Base-by-base conservation (phyloP, 1,140 invertebrate genomes). In the Pogonus chalceus region DNA sequence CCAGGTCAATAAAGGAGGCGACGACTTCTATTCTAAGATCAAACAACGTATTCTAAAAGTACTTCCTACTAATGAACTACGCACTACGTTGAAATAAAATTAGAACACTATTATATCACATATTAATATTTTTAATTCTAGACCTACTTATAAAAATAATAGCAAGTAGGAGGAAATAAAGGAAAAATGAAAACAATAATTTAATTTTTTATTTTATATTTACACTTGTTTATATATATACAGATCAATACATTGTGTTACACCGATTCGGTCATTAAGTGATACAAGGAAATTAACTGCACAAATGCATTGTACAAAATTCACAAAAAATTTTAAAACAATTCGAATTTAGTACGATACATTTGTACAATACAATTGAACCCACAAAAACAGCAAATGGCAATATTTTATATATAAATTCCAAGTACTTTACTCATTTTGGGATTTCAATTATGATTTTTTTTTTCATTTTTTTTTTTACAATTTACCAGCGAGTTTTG, bases 401-500 rank as follows among this genome's bases (percentile, higher is more conserved):
- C 21, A 24, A 51, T 51, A 24, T 51, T 49, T 49, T 51, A 51
- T 51, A 51, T 24, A 49, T 20, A 20, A 51, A 18, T 49, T 49
- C 20, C 22, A 22, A 49, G 23, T 23, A 23, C 47, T 23, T 49
- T 49, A 23, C 23, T 49, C 23, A 49, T 21, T 23, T 23, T 49
- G 23, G 20, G 47, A 21, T 49, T 23, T 49, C 23, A 49, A 16
- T 51, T 51, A 51, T 51, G 22, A 9, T 51, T 43, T 43, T 43
- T 55, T 52, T 46, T 62, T 63, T 66, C 62, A 63, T 60, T 65
- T 64, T 65, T 58, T 60, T 65, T 69, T 67, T 70, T 70, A 70
- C 60, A 65, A 68, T 66, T 65, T 69, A 70, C 67, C 65, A 70
- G 68, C 68, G 68, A 70, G 68, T 70, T 67, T 70, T 68, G 67